Conservation (phyloP, 2,797 vertebrate species). For the Zenarchopterus dispar region DNA sequence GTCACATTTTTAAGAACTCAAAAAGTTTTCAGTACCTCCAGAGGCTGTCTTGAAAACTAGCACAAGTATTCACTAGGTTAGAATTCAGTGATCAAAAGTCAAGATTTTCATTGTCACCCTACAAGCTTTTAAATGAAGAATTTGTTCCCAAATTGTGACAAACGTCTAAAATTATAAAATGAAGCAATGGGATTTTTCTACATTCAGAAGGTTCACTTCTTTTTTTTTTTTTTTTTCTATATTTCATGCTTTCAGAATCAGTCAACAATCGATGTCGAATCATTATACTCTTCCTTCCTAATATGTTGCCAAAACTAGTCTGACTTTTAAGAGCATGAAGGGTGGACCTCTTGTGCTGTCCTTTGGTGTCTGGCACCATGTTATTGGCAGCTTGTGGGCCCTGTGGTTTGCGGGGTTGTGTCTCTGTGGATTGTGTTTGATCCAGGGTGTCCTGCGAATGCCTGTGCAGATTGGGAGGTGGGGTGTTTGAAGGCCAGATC, state of each 20-base stretch:
- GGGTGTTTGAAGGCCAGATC: background rate
- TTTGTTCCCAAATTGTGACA: background rate
- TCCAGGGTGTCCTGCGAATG: background rate
- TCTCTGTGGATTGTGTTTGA: background rate
- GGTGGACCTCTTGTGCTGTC: background rate
- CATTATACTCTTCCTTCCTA: background rate
- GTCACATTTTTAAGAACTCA: background rate
- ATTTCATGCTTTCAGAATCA: background rate
- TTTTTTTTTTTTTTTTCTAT: too few species aligned
- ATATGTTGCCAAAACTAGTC: background rate
- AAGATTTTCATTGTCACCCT: too few species aligned
- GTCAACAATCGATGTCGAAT: too few species aligned
- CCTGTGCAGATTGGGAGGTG: background rate
- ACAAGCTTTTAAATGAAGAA: too few species aligned
- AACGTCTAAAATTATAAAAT: background rate
- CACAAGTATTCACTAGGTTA: background rate
- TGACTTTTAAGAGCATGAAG: background rate
- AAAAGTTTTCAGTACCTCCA: background rate
- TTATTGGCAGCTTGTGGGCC: background rate
- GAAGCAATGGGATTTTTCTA: too few species aligned
- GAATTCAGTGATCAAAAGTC: background rate
- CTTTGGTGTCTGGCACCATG: background rate
- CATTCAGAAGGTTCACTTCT: too few species aligned
- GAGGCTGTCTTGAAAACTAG: background rate
- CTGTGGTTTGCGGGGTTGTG: background rate